Evolutionary conservation across 1,140 invertebrate genomes (phyloP).

Genomic region (Eriocheir sinensis): DNA sequence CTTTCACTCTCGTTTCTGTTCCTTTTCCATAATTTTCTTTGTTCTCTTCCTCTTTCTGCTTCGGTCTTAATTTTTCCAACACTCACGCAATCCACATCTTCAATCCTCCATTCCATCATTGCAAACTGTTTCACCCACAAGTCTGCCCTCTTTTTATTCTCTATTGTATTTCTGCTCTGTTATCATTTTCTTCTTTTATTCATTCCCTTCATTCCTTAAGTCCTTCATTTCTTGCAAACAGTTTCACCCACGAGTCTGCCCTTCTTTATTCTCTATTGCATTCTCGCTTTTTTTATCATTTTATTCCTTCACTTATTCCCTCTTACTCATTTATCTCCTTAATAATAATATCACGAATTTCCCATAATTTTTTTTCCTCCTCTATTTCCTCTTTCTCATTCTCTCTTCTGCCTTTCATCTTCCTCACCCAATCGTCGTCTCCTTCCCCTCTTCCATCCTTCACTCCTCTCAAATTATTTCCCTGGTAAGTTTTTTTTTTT

Average conservation of each 20-base stretch:
- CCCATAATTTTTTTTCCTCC: not conserved
- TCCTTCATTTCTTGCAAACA: not conserved
- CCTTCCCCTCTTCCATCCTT: not conserved
- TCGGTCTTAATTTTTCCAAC: too few species aligned
- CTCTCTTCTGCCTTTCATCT: not conserved
- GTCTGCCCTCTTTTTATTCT: too few species aligned
- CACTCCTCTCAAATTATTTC: too few species aligned
- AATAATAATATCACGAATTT: not conserved
- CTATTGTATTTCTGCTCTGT: too few species aligned
- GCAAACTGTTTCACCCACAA: too few species aligned
- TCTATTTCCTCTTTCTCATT: not conserved
- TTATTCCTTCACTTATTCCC: too few species aligned
- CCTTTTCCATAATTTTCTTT: not conserved
- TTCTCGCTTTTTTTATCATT: not conserved
- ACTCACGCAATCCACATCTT: too few species aligned
- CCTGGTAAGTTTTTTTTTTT: not conserved
- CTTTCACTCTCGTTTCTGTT: too few species aligned
- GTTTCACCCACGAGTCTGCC: too few species aligned
- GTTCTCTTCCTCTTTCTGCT: conserved; percentile 6
- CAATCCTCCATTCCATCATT: not conserved
- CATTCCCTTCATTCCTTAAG: too few species aligned
- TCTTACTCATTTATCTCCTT: not conserved
- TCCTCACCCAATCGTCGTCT: not conserved
- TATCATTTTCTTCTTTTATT: too few species aligned
- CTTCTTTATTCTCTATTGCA: too few species aligned